Percentiles rank a stretch among this genome's conserved stretches.
phyloP scores from a whole-genome alignment of 2,797 vertebrate species.

The Buphagus erythrorhynchus region DNA sequence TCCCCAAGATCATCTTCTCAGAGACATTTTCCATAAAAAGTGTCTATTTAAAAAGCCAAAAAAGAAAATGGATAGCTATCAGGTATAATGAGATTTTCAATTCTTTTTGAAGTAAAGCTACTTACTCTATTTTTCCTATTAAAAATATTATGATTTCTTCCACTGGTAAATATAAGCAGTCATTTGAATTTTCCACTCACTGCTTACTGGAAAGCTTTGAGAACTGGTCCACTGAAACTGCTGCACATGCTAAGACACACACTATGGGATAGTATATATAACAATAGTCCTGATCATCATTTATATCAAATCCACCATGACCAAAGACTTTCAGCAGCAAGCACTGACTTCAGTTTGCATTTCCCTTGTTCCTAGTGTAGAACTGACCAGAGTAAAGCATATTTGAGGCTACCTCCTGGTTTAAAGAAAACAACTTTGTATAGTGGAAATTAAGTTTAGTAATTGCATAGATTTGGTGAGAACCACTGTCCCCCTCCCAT shows the following conservation, averaged over 20 bases:
- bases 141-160: background rate
- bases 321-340: background rate
- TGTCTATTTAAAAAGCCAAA: background rate
- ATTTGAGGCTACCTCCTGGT: background rate
- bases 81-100: background rate
- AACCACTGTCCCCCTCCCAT: background rate
- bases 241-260: background rate
- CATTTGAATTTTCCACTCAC: background rate
- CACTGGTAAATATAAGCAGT: background rate
- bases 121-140: background rate
- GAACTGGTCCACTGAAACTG: background rate
- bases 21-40: background rate
- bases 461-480: background rate
- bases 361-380: background rate
- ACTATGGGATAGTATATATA: background rate
- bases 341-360: background rate
- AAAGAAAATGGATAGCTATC: background rate
- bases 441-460: background rate
- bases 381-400: background rate
- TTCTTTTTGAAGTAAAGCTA: background rate
- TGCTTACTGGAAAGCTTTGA: background rate
- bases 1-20: background rate
- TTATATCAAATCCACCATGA: background rate
- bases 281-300: background rate
- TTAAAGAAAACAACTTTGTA: background rate